Evolutionary conservation across 2,113 vertebrate genomes (phyloP).

Genomic region (Ceratotherium simum): DNA sequence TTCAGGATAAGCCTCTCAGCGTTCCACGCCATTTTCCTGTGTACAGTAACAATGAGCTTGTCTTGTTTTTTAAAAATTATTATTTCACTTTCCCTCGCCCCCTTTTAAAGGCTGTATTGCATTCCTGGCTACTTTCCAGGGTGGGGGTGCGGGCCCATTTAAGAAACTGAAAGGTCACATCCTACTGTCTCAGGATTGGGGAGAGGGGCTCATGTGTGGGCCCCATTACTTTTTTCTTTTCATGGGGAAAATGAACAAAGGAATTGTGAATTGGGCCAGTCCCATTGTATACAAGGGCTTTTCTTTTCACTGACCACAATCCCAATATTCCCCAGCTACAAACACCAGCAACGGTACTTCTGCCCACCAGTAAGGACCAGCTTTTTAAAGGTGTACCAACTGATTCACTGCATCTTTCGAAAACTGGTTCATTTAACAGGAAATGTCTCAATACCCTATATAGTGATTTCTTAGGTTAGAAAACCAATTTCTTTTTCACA

Average conservation of each 20-base stretch:
- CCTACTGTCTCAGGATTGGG: neutral
- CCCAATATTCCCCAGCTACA: neutral
- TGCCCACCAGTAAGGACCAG: neutral
- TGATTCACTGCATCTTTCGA: neutral
- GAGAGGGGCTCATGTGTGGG: neutral
- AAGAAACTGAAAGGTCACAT: neutral
- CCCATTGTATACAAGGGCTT: neutral
- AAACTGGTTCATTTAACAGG: neutral
- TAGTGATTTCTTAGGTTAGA: neutral
- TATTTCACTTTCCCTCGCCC: neutral
- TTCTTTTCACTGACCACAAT: neutral
- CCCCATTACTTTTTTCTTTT: neutral
- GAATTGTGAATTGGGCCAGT: neutral
- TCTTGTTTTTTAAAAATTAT: conserved; percentile 9
- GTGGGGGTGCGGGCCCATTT: neutral
- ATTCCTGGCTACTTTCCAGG: conserved; percentile 56
- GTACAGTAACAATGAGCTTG: neutral
- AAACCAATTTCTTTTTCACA: neutral
- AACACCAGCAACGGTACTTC: neutral
- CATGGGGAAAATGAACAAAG: neutral
- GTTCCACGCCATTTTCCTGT: neutral
- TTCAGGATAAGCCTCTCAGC: neutral
- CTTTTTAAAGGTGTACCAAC: neutral
- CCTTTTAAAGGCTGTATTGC: neutral
- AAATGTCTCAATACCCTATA: rapidly evolving